These are phyloP conservation scores for Mustelus asterias DNA, from an alignment of 2,113 vertebrate genomes.

Conservation along the genomic window DNA sequence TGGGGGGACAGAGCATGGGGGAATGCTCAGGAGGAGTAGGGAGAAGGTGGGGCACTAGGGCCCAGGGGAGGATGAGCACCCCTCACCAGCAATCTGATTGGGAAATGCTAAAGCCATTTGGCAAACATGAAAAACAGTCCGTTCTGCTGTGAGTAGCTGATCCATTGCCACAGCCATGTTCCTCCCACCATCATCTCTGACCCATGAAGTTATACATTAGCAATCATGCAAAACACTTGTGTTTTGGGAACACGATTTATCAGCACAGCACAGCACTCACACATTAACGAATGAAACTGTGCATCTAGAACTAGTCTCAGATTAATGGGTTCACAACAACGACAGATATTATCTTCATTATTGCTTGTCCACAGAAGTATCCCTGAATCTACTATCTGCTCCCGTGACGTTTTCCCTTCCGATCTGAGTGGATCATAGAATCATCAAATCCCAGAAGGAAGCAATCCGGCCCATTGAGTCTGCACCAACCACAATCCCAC, in stretches of 20 bases:
- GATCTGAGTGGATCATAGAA: too few relatives aligned
- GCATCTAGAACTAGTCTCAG: too few relatives aligned
- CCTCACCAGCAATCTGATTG: not conserved
- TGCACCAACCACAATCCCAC: too few relatives aligned
- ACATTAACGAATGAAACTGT: not conserved
- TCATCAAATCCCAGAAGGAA: too few relatives aligned
- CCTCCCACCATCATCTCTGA: not conserved
- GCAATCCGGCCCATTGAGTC: too few relatives aligned
- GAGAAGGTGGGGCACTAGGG: not conserved
- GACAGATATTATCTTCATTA: not conserved
- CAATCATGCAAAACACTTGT: too few relatives aligned
- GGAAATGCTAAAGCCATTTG: not conserved
- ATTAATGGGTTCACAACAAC: too few relatives aligned
- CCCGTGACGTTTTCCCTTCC: not conserved
- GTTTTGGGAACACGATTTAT: not conserved
- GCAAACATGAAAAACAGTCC: not conserved
- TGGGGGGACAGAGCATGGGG: not conserved
- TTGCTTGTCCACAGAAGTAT: not conserved
- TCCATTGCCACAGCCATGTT: not conserved
- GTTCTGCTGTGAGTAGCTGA: not conserved
- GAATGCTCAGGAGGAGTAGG: not conserved
- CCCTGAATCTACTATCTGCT: not conserved
- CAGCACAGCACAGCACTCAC: not conserved
- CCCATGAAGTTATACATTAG: not conserved
- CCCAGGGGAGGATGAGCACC: not conserved